A percentile compares a stretch with the other conserved stretches of the same genome.
Conservation (phyloP, 37 sponge, comb jelly and placozoan species). For the Ephydatia muelleri region DNA sequence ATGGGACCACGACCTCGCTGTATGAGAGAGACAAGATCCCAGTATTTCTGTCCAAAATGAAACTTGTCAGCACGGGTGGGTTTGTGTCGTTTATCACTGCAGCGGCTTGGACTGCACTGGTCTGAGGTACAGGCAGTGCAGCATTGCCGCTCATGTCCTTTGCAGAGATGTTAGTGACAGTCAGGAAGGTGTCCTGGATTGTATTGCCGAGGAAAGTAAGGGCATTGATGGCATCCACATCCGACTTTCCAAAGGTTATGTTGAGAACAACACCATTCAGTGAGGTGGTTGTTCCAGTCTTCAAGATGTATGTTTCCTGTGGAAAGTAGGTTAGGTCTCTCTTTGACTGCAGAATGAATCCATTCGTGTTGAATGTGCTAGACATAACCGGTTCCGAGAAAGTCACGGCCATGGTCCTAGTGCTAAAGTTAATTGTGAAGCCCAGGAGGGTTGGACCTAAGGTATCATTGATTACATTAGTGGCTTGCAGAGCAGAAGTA, state of each 20-base stretch:
- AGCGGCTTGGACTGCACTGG: slow-evolving; percentile 52
- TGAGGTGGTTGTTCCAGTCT: slow-evolving; percentile 42
- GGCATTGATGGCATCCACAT: slow-evolving; percentile 75
- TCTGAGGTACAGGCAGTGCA: slow-evolving; percentile 35
- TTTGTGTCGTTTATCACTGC: slow-evolving; percentile 64
- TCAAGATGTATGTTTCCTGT: slow-evolving; percentile 49
- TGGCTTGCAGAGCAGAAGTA: slow-evolving; percentile 29
- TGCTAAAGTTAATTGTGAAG: slow-evolving; percentile 69
- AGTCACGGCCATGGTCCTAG: slow-evolving; percentile 57
- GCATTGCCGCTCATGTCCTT: slow-evolving; percentile 68
- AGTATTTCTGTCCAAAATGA: slow-evolving; percentile 63
- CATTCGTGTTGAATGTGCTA: slow-evolving; percentile 25
- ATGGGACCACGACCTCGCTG: slow-evolving; percentile 77
- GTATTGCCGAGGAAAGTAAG: slow-evolving; percentile 71
- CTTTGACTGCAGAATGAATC: slow-evolving; percentile 67
- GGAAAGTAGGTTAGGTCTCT: slow-evolving; percentile 60
- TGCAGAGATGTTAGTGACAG: slow-evolving; percentile 37
- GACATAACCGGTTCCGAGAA: slow-evolving; percentile 79
- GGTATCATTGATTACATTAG: slow-evolving; percentile 45
- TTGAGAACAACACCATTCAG: slow-evolving; percentile 42
- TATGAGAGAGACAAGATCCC: slow-evolving; percentile 79
- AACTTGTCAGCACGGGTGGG: slow-evolving; percentile 69
- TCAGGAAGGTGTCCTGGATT: slow-evolving; percentile 67
- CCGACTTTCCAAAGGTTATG: slow-evolving; percentile 52
- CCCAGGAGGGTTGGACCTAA: slow-evolving; percentile 57